Evolutionary conservation across 2,888 invertebrate species (phyloP).

Genomic region (Mayetiola destructor): DNA sequence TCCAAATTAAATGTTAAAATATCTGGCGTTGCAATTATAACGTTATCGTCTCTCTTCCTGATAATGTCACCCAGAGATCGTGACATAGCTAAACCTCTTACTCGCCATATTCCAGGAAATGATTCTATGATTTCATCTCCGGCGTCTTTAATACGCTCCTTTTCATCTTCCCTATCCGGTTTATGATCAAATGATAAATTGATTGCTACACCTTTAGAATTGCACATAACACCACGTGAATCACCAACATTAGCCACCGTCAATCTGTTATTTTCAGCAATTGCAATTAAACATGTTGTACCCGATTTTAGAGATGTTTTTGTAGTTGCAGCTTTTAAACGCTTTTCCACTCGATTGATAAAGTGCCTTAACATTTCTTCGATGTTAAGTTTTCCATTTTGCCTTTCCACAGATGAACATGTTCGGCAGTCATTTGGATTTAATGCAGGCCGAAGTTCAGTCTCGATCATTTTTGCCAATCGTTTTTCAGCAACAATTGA

Average conservation of each 20-base stretch:
- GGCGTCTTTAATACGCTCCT: constrained; percentile 82
- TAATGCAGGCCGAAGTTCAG: too few species aligned
- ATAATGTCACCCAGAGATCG: constrained; percentile 91
- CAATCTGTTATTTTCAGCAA: constrained; percentile 65
- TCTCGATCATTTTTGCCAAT: too few species aligned
- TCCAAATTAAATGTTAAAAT: constrained; percentile 78
- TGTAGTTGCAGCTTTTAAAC: too few species aligned
- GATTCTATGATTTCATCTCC: constrained; percentile 91
- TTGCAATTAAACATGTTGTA: constrained; percentile 84
- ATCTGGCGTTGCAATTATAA: constrained; percentile 92
- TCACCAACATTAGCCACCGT: constrained; percentile 95
- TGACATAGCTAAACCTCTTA: constrained; percentile 86
- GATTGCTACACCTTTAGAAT: constrained; percentile 73
- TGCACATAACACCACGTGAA: constrained; percentile 91
- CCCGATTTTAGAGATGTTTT: too few species aligned
- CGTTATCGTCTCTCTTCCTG: constrained; percentile 83
- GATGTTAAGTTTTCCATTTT: too few species aligned
- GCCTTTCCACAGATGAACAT: too few species aligned
- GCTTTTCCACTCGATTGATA: too few species aligned
- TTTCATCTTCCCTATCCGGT: constrained; percentile 76
- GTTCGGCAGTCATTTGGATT: too few species aligned
- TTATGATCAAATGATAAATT: constrained; percentile 93
- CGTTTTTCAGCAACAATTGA: too few species aligned
- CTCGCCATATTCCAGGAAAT: constrained; percentile 92
- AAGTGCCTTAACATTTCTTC: too few species aligned